Evolutionary conservation across 2,113 vertebrate species (phyloP), one percentile per base, ranked within the genome.

Genomic region (Himantopus leucocephalus): DNA sequence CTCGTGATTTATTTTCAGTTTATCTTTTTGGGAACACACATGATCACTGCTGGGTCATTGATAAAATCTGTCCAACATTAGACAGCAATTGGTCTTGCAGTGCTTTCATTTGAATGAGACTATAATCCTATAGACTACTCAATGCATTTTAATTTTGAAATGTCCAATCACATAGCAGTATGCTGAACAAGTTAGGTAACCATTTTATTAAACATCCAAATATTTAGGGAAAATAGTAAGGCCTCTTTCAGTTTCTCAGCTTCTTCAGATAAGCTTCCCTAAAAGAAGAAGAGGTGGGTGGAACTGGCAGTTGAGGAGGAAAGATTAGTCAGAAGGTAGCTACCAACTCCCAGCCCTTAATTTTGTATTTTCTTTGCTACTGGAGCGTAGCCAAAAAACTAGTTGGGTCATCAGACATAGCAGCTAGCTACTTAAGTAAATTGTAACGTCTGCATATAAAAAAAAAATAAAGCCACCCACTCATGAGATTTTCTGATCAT

Each of bases 361-460:
- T 91, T 95, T 91, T 88, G 8, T 62, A 71, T 94, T 70, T 90
- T 76, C 75, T 92, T 87, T 89, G 43, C 77, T 94, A 62, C 52
- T 94, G 92, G 66, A 95, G 43, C 16, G 4, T 74, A 66, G 80
- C 88, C 96, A 89, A 56, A 83, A 95, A 94, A 19, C 80, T 85
- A 35, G 70, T 94, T 96, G 86, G 92, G 86, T 96, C 94, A 94
- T 90, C 92, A 96, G 62, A 89, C 73, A 78, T 82, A 95, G 60
- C 88, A 92, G 72, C 55, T 87, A 77, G 23, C 64, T 94, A 63
- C 92, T 89, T 68, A 68, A 96, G 73, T 89, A 78, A 92, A 81
- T 86, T 73, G 66, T 81, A 83, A 50, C 72, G 86, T 81, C 72
- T 96, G 77, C 30, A 19, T 45, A 23, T 8, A 72, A 67, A 76